A percentile compares a stretch with the other conserved stretches of the same genome.
These are phyloP conservation scores for Taphrorychus bicolor DNA, from an alignment of 2,888 invertebrate genomes.

Conservation along the genomic window DNA sequence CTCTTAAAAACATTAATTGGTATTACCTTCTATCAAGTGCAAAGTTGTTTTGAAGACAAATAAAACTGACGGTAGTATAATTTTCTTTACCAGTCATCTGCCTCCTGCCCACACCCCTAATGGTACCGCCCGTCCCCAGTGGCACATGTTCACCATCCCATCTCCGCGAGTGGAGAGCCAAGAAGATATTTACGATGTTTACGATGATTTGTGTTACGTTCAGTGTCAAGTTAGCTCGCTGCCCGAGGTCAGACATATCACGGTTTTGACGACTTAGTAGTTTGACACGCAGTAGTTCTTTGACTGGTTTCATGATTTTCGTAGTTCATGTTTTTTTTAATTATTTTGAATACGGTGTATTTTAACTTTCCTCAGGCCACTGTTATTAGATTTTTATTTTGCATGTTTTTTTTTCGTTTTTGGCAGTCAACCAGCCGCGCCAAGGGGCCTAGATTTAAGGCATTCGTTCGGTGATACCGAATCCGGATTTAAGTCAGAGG, in stretches of 20 bases:
- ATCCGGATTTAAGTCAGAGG: slow-evolving; percentile 74
- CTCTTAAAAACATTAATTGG: too few relatives aligned
- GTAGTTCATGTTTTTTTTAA: neutral
- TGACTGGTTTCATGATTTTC: neutral
- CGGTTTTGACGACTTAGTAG: slow-evolving; percentile 1
- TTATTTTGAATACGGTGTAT: neutral
- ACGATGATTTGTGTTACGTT: slow-evolving; percentile 88
- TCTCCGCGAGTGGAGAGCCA: slow-evolving; percentile 68
- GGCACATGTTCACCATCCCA: slow-evolving; percentile 72
- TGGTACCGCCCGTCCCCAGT: slow-evolving; percentile 61
- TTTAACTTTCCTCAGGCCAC: too few relatives aligned
- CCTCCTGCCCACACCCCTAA: slow-evolving; percentile 16
- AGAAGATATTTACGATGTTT: slow-evolving; percentile 75
- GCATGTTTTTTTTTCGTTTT: slow-evolving; percentile 49
- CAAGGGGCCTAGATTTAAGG: slow-evolving; percentile 44
- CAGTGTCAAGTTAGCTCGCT: slow-evolving; percentile 71
- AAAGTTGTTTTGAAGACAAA: neutral
- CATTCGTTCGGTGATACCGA: slow-evolving; percentile 46
- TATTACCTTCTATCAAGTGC: neutral
- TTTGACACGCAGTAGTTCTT: neutral
- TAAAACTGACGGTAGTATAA: neutral
- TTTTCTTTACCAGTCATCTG: slow-evolving; percentile 15
- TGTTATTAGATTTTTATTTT: slow-evolving; percentile 12
- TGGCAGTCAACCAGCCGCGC: slow-evolving; percentile 54
- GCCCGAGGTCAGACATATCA: slow-evolving; percentile 66